Conservation (phyloP, 2,797 vertebrate species). For the Tauraco hartlaubi region DNA sequence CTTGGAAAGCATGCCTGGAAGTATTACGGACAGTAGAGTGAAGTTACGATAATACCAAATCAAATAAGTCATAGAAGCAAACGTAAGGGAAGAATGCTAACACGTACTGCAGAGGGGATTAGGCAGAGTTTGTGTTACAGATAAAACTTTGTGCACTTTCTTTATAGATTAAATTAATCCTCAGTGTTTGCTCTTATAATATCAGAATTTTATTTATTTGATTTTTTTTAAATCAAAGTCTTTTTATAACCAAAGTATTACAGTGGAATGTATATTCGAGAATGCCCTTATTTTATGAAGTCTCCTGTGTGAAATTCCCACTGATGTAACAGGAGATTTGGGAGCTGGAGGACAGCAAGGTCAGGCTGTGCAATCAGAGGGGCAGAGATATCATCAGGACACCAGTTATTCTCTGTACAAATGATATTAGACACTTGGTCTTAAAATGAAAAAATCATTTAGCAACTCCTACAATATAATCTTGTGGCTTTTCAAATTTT, state of each 20-base stretch:
- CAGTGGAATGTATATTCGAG: neutral
- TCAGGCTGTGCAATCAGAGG: neutral
- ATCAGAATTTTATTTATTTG: neutral
- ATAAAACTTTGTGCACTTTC: neutral
- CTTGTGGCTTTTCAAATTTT: neutral
- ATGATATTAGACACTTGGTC: neutral
- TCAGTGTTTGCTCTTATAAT: neutral
- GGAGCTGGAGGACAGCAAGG: neutral
- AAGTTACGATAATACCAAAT: neutral
- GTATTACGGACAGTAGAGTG: neutral
- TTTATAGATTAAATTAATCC: neutral
- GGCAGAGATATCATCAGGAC: neutral
- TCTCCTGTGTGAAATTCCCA: neutral
- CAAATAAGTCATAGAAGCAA: neutral
- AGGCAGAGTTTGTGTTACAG: neutral
- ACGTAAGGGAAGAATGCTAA: neutral
- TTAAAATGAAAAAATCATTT: neutral
- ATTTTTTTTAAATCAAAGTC: neutral
- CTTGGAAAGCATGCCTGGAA: neutral
- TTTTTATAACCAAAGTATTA: neutral
- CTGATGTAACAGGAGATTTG: neutral
- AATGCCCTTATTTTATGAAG: neutral
- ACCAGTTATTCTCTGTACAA: neutral
- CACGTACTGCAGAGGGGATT: neutral
- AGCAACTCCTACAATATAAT: neutral